Evolutionary conservation across 2,797 vertebrate species (phyloP), one percentile per base, ranked within the genome.

Genomic region (Macrochelys suwanniensis): DNA sequence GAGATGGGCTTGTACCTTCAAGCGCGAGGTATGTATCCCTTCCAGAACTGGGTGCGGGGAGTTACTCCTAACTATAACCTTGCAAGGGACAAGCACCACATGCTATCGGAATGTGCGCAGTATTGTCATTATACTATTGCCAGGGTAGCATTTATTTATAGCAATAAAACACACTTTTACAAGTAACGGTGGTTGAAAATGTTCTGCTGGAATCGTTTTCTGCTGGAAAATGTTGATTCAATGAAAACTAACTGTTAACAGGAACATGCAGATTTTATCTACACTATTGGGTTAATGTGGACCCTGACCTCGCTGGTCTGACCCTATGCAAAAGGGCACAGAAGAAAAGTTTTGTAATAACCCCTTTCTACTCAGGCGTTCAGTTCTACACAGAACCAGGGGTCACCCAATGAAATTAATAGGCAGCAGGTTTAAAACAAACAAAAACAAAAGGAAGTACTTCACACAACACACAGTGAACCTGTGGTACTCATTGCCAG

Each of bases 301-400:
- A 57, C 80, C 77, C 57, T 56, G 45, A 77, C 7, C 45, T 89
- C 80, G 59, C 11, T 26, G 65, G 13, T 26, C 59, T 82, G 54
- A 47, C 81, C 11, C 13, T 56, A 2, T 12, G 23, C n/a, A 84
- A 61, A 15, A 89, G 71, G 86, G 83, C 37, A 65, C 37, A 1
- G 47, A 17, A n/a, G 4, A 83, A 47, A 57, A 95, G 50, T 51
- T 59, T 78, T 49, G 51, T 0, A 0, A 25, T 57, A 84, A 12
- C 12, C 7, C 31, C 54, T 53, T 5, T 42, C 17, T 94, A 50
- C 37, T 82, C 11, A 16, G 6, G 25, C 11, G 28, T 11, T 28
- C 25, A 57, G 5, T 28, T 57, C 56, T 28, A 57, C 26, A 5
- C 26, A 28, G 56, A 11, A 26, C 56, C 56, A 57, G 56, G 25